Evolutionary conservation across 2,797 vertebrate genomes (phyloP).

Genomic region (Bufotes viridis): DNA sequence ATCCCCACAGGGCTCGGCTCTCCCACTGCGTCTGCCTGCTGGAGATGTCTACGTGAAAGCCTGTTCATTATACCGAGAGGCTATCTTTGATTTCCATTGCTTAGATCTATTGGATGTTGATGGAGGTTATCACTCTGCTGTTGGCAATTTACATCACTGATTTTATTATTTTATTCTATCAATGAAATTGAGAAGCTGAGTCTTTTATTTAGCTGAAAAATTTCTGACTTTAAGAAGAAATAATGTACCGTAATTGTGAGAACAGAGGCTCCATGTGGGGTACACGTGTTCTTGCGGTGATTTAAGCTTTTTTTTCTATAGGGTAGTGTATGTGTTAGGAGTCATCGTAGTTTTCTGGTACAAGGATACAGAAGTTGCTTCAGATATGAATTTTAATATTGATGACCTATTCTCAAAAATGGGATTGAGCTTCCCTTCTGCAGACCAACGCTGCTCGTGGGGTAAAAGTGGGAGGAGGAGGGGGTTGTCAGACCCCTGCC

Average conservation of each 20-base stretch:
- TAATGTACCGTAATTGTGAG: constrained; percentile 6
- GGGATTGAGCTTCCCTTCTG: too few species aligned
- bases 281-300: background rate
- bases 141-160: constrained; percentile 53
- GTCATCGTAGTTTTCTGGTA: background rate
- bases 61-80: constrained; percentile 57
- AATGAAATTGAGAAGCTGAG: constrained; percentile 31
- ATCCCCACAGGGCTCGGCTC: constrained; percentile 51
- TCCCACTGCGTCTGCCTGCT: constrained; percentile 50
- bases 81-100: constrained; percentile 61
- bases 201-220: constrained; percentile 39
- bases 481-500: too few species aligned
- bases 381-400: background rate
- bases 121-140: constrained; percentile 56
- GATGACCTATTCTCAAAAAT: too few species aligned
- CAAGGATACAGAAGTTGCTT: background rate
- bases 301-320: background rate
- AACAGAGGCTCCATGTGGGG: background rate
- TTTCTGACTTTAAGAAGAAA: constrained; percentile 5
- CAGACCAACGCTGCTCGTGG: too few species aligned
- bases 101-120: constrained; percentile 54
- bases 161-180: constrained; percentile 52
- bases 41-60: constrained; percentile 50
- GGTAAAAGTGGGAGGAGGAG: too few species aligned
- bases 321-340: background rate